Evolutionary conservation across 2,888 invertebrate species (phyloP).

Genomic region (Junonia oenone): DNA sequence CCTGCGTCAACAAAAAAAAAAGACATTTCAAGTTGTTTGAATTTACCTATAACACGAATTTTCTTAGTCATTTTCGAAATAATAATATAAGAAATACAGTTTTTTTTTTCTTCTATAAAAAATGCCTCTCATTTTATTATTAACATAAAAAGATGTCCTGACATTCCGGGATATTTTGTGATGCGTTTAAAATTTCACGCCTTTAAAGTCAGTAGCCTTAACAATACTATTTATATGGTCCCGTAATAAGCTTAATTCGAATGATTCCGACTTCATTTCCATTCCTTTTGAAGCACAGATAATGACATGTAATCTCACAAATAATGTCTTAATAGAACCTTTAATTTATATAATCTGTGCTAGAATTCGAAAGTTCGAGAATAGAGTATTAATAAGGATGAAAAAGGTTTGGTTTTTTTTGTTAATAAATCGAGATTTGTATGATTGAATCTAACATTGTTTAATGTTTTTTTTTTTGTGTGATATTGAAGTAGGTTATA

Average conservation of each 20-base stretch:
- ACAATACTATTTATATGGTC: conserved; percentile 1
- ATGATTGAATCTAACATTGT: not conserved
- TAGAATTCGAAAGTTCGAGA: conserved; percentile 3
- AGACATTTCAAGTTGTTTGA: too few relatives aligned
- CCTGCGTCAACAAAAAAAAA: too few relatives aligned
- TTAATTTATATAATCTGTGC: conserved; percentile 9
- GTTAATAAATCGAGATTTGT: not conserved
- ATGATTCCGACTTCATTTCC: conserved; percentile 5
- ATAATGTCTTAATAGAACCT: conserved; percentile 16
- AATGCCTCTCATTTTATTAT: too few relatives aligned
- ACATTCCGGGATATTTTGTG: not conserved
- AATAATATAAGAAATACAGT: too few relatives aligned
- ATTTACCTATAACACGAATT: too few relatives aligned
- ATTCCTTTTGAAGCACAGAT: conserved; percentile 11
- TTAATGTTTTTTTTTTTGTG: too few relatives aligned
- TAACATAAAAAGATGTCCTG: too few relatives aligned
- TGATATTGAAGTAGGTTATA: too few relatives aligned
- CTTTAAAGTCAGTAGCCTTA: not conserved
- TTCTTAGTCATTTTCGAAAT: too few relatives aligned
- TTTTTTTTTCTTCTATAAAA: too few relatives aligned
- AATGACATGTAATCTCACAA: conserved; percentile 15
- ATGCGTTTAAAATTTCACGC: not conserved
- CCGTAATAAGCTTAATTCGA: conserved; percentile 19
- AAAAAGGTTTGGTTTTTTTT: not conserved
- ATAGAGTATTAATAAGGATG: not conserved